Evolutionary conservation across 2,888 invertebrate species (phyloP).

Genomic region (Pharmacophagus antenor): DNA sequence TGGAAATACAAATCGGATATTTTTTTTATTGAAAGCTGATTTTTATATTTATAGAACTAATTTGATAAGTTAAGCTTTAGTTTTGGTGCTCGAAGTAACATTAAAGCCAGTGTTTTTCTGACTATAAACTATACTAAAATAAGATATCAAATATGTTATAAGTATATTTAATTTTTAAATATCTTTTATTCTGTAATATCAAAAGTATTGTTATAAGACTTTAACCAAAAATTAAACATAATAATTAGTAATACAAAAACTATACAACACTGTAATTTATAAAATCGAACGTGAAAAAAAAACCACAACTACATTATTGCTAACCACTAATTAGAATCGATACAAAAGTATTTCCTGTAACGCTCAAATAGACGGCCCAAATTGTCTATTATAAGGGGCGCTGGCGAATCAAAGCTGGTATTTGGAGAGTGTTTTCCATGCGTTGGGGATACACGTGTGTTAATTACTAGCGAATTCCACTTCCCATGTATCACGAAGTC

Average conservation of each 20-base stretch:
- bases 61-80: too few relatives aligned
- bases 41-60: too few relatives aligned
- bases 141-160: too few relatives aligned
- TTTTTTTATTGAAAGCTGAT: too few relatives aligned
- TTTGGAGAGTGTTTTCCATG: constrained; percentile 42
- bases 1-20: too few relatives aligned
- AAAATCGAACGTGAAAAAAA: not conserved
- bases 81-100: too few relatives aligned
- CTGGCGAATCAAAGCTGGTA: constrained; percentile 51
- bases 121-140: too few relatives aligned
- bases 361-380: constrained; percentile 18
- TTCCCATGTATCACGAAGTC: constrained; percentile 36
- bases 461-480: constrained; percentile 54
- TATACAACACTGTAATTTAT: not conserved
- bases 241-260: constrained; percentile 18
- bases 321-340: constrained; percentile 17
- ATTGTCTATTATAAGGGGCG: constrained; percentile 37
- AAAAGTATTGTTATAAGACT: too few relatives aligned
- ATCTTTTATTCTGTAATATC: too few relatives aligned
- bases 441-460: constrained; percentile 45
- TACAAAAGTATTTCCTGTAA: constrained; percentile 26
- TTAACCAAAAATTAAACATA: constrained; percentile 14
- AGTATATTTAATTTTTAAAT: too few relatives aligned
- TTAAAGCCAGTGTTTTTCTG: too few relatives aligned
- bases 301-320: constrained; percentile 17